Evolutionary conservation across 2,797 vertebrate species (phyloP), one percentile per base, ranked within the genome.

Genomic region (Babyrousa celebensis): DNA sequence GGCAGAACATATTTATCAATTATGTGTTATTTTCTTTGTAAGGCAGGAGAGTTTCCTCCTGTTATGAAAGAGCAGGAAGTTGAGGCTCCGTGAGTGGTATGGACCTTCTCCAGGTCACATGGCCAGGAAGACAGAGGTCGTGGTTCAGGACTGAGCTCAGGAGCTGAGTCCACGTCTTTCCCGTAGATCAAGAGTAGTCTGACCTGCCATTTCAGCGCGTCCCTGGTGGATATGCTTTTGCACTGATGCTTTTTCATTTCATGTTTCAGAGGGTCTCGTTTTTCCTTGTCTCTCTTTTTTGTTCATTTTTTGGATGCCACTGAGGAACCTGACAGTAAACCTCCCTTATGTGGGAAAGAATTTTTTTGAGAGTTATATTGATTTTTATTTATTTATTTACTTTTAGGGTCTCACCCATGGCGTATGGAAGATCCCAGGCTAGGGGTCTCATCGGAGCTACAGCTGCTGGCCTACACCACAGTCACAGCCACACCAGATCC

Each of bases 351-450:
- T 70, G 12, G 1, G 11, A 71, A 92, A 60, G 17, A 92, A 74
- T 80, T 75, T 85, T 75, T 85, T 88, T 71, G 40, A 85, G 78
- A 89, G 68, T 74, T 95, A 11, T 52, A 56, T 67, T 91, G 89
- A 36, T 36, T 89, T 74, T 62, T 10, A 48, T 48, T 48, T 48
- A 48, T 48, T 48, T 48, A 48, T 48, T 48, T 48, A 48, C 9
- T 48, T 48, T 48, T 48, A 48, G 43, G 43, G 43, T 48, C 43
- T 48, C 9, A 48, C 43, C 43, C 9, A 10, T 10, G 9, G 43
- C 43, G 9, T 48, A 48, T 48, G 43, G 43, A 48, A 10, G 43
- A 7, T 48, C 43, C 43, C 43, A 48, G 43, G 43, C 43, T 48
- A 48, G 43, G 43, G 43, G 43, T 48, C 6, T 6, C 6, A 48